phyloP scores from a whole-genome alignment of 2,888 invertebrate species.

The Thysanoteuthis rhombus region DNA sequence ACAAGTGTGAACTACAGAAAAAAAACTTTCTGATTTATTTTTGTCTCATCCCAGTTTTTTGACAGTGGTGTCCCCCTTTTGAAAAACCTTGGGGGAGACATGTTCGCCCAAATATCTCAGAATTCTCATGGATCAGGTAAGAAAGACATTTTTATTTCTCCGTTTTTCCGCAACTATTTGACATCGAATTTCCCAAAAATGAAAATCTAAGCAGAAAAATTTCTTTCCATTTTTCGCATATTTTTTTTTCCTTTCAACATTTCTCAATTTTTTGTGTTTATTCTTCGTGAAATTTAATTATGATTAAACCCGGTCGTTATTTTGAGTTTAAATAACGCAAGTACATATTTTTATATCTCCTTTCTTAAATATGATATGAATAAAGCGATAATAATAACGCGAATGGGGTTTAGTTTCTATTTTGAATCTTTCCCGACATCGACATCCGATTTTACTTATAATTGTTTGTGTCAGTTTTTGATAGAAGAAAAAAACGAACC shows the following conservation, averaged over 20 bases:
- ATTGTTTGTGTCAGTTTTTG: no score
- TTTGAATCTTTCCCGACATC: no score
- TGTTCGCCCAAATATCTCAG: constrained; percentile 28
- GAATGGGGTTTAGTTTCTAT: no score
- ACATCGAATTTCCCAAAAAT: neutral
- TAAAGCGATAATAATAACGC: no score
- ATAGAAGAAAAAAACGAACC: no score
- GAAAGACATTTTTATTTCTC: neutral
- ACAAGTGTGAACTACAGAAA: neutral
- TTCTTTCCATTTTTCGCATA: neutral
- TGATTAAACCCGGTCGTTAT: no score
- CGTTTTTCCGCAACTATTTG: neutral
- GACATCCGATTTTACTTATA: no score
- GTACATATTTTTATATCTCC: no score
- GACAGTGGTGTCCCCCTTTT: neutral
- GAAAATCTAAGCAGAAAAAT: neutral
- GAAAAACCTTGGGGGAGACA: constrained; percentile 1
- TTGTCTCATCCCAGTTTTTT: neutral
- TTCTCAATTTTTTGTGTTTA: no score
- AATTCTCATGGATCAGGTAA: constrained; percentile 24
- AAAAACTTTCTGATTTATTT: neutral
- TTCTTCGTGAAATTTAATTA: no score
- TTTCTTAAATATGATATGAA: no score
- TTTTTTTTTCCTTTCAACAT: neutral
- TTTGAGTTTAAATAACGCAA: no score